A percentile compares a stretch with the other conserved stretches of the same genome.
Conservation (phyloP, 2,888 invertebrate species). For the Conomelus anceps region DNA sequence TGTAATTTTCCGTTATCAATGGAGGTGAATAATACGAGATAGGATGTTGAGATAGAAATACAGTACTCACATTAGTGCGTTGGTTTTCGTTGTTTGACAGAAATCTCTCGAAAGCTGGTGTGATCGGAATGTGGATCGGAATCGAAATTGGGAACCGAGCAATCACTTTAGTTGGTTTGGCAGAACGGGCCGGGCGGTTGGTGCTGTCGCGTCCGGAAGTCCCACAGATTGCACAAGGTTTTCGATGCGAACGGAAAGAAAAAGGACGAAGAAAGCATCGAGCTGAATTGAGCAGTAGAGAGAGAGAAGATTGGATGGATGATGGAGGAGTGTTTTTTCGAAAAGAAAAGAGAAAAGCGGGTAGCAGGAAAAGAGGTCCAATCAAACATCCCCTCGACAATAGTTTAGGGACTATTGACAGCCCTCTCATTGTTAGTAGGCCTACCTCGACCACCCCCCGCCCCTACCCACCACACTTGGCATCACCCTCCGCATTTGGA, state of each 20-base stretch:
- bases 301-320: not conserved
- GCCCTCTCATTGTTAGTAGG: not conserved
- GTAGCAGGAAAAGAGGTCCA: not conserved
- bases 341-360: not conserved
- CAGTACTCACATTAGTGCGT: not conserved
- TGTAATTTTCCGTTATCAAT: too few species aligned
- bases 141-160: not conserved
- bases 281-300: not conserved
- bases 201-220: too few species aligned
- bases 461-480: not conserved
- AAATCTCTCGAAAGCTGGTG: not conserved
- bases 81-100: too few species aligned
- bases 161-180: not conserved
- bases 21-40: too few species aligned
- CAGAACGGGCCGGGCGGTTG: too few species aligned
- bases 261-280: too few species aligned
- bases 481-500: not conserved
- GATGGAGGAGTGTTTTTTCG: not conserved
- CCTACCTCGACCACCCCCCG: too few species aligned
- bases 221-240: not conserved
- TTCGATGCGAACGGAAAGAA: not conserved
- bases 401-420: not conserved
- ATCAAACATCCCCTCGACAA: not conserved
- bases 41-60: not conserved
- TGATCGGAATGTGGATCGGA: too few species aligned